These are phyloP conservation scores for Chelmon rostratus DNA, from an alignment of 2,797 vertebrate species.

Conservation along the genomic window DNA sequence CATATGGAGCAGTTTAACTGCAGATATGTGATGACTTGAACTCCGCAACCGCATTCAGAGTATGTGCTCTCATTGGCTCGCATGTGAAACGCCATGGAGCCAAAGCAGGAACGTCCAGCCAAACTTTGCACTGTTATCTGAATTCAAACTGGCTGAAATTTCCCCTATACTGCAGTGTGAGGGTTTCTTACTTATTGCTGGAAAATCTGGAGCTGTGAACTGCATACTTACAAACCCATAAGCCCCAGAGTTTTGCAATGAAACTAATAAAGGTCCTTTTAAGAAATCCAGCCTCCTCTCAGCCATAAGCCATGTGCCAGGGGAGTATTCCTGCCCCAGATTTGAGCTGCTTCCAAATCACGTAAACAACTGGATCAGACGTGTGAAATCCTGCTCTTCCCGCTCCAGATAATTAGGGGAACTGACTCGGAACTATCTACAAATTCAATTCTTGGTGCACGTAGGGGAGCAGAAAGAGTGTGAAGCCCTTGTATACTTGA, in stretches of 20 bases:
- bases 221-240: constrained; percentile 79
- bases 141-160: constrained; percentile 57
- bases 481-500: constrained; percentile 54
- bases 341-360: constrained; percentile 70
- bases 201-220: constrained; percentile 80
- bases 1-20: neutral
- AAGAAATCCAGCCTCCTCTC: constrained; percentile 73
- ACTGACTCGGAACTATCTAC: constrained; percentile 31
- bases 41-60: constrained; percentile 15
- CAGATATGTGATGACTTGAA: constrained; percentile 2
- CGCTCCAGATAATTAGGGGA: constrained; percentile 45
- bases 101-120: constrained; percentile 26
- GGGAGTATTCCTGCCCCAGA: constrained; percentile 61
- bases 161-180: constrained; percentile 46
- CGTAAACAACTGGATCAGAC: constrained; percentile 68
- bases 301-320: constrained; percentile 58
- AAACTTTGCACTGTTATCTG: constrained; percentile 62
- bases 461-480: constrained; percentile 29
- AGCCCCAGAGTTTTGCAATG: constrained; percentile 79
- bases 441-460: constrained; percentile 45
- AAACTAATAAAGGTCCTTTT: constrained; percentile 85
- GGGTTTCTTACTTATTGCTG: constrained; percentile 72
- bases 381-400: constrained; percentile 61
- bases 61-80: constrained; percentile 23
- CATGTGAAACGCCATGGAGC: constrained; percentile 28